Percentiles rank a stretch among this genome's conserved stretches.
Conservation (phyloP, 2,113 vertebrate species). For the Lophochroa leadbeateri region DNA sequence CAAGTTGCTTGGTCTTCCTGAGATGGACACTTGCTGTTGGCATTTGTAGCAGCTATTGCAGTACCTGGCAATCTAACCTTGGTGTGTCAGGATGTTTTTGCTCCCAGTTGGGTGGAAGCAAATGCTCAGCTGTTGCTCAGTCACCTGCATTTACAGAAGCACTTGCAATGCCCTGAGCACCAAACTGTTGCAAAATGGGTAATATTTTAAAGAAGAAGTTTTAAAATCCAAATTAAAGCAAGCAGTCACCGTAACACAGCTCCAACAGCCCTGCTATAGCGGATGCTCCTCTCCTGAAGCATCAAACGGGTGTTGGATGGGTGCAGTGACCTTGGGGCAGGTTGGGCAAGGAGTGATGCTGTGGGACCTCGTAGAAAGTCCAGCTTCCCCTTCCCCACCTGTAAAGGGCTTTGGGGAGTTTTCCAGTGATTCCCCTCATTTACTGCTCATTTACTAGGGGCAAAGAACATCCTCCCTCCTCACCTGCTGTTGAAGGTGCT, state of each 20-base stretch:
- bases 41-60: neutral
- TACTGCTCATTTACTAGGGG: neutral
- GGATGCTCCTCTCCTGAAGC: no score
- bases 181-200: neutral
- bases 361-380: neutral
- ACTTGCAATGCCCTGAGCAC: neutral
- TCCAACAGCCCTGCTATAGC: fast-evolving
- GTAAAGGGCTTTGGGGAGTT: neutral
- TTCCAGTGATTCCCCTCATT: neutral
- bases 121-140: neutral
- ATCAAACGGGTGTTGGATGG: neutral
- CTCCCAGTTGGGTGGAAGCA: neutral
- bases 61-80: neutral
- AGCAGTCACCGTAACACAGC: fast-evolving
- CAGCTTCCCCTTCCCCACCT: neutral
- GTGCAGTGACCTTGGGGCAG: neutral
- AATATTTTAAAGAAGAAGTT: neutral
- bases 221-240: neutral
- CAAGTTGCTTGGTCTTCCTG: neutral
- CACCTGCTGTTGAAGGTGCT: fast-evolving
- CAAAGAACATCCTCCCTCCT: neutral
- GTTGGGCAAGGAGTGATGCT: neutral
- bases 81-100: fast-evolving
- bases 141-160: neutral
- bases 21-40: neutral